Evolutionary conservation across 37 sponge, comb jelly and placozoan species (phyloP).

Genomic region (Halichondria panicea): DNA sequence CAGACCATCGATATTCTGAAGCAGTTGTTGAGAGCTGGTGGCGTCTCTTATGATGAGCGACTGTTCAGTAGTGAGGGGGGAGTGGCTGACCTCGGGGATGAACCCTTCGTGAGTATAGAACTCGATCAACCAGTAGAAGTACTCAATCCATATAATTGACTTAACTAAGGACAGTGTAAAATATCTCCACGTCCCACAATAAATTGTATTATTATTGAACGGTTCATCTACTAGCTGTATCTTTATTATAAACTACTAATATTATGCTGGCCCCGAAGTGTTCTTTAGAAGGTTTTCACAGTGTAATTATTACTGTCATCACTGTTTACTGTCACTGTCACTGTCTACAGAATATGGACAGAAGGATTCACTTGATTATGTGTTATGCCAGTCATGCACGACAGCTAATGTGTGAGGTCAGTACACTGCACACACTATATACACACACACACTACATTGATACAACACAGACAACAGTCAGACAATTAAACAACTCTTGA

Average conservation of each 20-base stretch:
- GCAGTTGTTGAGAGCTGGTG: background rate
- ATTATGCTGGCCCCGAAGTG: background rate
- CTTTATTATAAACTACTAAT: background rate
- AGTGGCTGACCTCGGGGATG: conserved; percentile 12
- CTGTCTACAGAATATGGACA: conserved; percentile 9
- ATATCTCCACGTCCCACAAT: too few species aligned
- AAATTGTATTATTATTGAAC: background rate
- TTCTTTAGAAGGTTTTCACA: background rate
- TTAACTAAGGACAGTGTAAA: too few species aligned
- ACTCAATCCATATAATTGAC: too few species aligned
- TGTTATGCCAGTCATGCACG: conserved; percentile 25
- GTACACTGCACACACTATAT: background rate
- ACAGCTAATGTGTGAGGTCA: conserved; percentile 33
- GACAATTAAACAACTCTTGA: background rate
- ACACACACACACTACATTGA: too few species aligned
- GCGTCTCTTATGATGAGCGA: conserved; percentile 1
- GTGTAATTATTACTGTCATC: background rate
- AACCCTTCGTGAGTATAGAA: conserved; percentile 42
- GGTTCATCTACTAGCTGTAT: background rate
- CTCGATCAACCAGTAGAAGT: too few species aligned
- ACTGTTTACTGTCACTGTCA: too few species aligned
- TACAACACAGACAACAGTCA: background rate
- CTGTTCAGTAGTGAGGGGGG: conserved; percentile 10
- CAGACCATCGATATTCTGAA: conserved; percentile 28
- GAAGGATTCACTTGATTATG: conserved; percentile 20